phyloP scores from a whole-genome alignment of 2,797 vertebrate genomes.

The Morelia viridis region DNA sequence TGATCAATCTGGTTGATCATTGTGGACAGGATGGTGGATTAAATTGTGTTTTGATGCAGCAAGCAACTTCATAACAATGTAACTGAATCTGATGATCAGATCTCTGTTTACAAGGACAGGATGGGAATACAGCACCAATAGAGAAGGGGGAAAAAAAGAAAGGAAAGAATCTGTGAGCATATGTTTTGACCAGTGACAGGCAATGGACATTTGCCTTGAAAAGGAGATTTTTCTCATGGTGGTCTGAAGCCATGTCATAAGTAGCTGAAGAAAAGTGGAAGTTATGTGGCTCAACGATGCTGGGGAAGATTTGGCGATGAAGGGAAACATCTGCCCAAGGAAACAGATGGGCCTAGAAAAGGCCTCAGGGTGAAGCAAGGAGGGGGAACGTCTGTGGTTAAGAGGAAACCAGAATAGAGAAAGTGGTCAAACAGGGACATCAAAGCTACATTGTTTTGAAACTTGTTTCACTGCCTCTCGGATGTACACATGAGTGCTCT shows the following conservation, averaged over 20 bases:
- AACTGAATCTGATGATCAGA: not conserved
- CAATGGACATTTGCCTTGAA: constrained; percentile 2
- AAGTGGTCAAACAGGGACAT: constrained; percentile 6
- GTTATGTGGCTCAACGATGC: not conserved
- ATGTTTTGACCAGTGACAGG: constrained; percentile 36
- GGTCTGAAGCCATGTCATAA: constrained; percentile 1
- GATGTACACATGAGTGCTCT: constrained; percentile 1
- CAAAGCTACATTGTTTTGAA: constrained; percentile 25
- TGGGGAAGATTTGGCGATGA: not conserved
- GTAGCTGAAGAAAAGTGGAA: constrained; percentile 9
- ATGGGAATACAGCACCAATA: not conserved
- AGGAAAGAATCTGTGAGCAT: constrained; percentile 13
- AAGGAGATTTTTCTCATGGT: constrained; percentile 33
- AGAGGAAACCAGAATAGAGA: constrained; percentile 24
- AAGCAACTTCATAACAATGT: not conserved
- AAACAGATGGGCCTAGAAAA: not conserved
- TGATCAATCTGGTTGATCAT: not conserved
- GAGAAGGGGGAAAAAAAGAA: constrained; percentile 12
- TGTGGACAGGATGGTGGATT: not conserved
- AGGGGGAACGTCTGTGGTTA: constrained; percentile 6
- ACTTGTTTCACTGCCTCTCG: constrained; percentile 9
- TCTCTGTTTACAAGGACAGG: not conserved
- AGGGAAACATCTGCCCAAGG: not conserved
- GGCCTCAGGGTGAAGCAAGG: not conserved
- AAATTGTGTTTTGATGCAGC: not conserved